Base-by-base conservation (phyloP, 2,888 invertebrate genomes). In the Fragum sueziense region DNA sequence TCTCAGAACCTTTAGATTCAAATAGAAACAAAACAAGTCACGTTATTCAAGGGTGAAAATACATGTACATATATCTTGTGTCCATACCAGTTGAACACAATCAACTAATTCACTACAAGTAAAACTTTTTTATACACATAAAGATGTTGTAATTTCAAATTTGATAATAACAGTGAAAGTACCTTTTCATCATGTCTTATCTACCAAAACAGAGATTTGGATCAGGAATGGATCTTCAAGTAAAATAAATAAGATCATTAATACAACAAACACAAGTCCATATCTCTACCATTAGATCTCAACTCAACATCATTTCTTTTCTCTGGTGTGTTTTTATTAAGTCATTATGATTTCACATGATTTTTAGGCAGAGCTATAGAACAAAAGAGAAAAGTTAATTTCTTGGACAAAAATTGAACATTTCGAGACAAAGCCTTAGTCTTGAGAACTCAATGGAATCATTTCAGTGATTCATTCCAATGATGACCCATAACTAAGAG, bases 1-100 rank as follows among this genome's bases (percentile, higher is more conserved):
- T 41, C 65, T 65, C 65, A 37, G 41, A 61, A 65, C 65, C 65
- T 65, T 65, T 41, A 65, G 65, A 65, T 37, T 65, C 41, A 65
- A 65, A 65, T 65, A 65, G 65, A 65, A 65, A 65, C 41, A 65
- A 65, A 65, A 65, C 65, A 65, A 65, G 25, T 41, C 37, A 14
- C 25, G 27, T 65, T 65, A 65, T 34, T 65, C 11, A 34, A 34
- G 34, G 65, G 25, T 41, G 34, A 41, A 65, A 33, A 7, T 25
- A 65, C 6, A 41, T 65, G 33, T 54, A 2, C 31, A 61, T 61
- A 65, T 41, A 7, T 41, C 25, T 34, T 41, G 2, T 34, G 22
- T 27, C 61, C 20, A 9, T 31, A 61, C n/a, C n/a, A 33, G 25
- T 29, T 65, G 65, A 65, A 65, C 41, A 41, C 41, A 65, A 25